A percentile compares a stretch with the other conserved stretches of the same genome.
phyloP scores from a whole-genome alignment of 37 sponge, comb jelly and placozoan species.

The Mnemiopsis leidyi region DNA sequence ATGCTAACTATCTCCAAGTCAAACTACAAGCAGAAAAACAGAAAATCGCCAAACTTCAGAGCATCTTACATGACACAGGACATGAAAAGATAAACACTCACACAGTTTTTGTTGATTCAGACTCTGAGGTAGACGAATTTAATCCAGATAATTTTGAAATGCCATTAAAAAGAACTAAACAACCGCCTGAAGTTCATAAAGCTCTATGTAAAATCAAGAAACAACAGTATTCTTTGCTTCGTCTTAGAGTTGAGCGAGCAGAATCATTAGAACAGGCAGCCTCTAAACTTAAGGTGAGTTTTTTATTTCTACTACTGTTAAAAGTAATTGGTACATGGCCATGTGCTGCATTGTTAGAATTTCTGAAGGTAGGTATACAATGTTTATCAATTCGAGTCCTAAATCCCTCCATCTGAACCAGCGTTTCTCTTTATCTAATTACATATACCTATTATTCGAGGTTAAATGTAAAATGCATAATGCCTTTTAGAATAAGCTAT shows the following conservation, averaged over 20 bases:
- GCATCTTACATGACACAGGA: not conserved
- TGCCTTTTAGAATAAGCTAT: too few relatives aligned
- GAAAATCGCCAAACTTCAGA: constrained; percentile 1
- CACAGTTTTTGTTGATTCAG: constrained; percentile 63
- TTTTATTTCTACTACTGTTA: not conserved
- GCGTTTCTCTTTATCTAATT: too few relatives aligned
- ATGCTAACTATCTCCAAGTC: constrained; percentile 82
- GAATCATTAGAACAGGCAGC: not conserved
- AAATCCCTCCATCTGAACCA: too few relatives aligned
- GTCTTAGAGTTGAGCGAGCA: not conserved
- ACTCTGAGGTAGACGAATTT: constrained; percentile 8
- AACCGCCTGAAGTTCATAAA: constrained; percentile 24
- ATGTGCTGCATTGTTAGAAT: too few relatives aligned
- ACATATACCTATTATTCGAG: too few relatives aligned
- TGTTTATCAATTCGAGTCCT: too few relatives aligned
- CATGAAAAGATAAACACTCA: constrained; percentile 35
- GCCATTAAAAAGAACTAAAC: not conserved
- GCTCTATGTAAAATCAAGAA: not conserved
- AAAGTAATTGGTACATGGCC: not conserved
- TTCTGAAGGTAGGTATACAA: too few relatives aligned
- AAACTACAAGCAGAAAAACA: constrained; percentile 75
- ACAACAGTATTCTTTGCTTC: constrained; percentile 12
- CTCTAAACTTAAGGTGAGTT: constrained; percentile 15
- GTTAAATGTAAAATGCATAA: too few relatives aligned
- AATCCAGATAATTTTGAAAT: not conserved